Conservation (phyloP, 2,113 vertebrate species). For the Alethe diademata region DNA sequence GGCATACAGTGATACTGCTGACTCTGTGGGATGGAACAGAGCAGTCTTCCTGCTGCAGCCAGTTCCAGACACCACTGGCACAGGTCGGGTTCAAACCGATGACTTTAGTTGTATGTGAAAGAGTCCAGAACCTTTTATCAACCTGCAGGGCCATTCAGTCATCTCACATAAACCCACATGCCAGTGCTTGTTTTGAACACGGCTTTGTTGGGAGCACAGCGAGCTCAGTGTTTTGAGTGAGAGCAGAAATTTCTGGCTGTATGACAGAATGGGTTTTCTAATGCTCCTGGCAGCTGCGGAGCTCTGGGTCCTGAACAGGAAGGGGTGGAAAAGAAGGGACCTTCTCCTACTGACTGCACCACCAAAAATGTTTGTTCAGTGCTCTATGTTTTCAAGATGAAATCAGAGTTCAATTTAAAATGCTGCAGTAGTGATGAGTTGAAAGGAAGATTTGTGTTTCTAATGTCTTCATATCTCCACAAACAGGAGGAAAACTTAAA, state of each 20-base stretch:
- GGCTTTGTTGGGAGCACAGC: neutral
- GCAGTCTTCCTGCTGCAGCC: neutral
- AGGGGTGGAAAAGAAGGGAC: neutral
- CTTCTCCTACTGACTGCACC: neutral
- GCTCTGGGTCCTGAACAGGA: neutral
- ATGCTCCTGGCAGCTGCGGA: neutral
- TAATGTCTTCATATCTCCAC: neutral
- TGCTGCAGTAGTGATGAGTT: neutral
- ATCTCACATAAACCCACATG: neutral
- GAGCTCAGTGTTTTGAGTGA: neutral
- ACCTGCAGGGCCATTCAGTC: constrained; percentile 31
- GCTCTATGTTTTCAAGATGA: neutral
- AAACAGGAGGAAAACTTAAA: neutral
- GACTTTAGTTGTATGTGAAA: neutral
- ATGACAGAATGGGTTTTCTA: neutral
- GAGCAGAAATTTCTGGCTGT: neutral
- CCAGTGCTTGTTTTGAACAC: neutral
- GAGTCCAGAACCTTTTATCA: constrained; percentile 38
- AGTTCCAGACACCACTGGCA: neutral
- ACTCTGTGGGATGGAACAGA: neutral
- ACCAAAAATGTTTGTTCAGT: neutral
- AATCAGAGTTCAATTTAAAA: neutral
- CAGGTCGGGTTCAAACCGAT: accelerated
- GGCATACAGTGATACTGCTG: neutral
- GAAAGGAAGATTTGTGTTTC: neutral